Conservation (phyloP, 2,113 vertebrate species). For the Motacilla alba region DNA sequence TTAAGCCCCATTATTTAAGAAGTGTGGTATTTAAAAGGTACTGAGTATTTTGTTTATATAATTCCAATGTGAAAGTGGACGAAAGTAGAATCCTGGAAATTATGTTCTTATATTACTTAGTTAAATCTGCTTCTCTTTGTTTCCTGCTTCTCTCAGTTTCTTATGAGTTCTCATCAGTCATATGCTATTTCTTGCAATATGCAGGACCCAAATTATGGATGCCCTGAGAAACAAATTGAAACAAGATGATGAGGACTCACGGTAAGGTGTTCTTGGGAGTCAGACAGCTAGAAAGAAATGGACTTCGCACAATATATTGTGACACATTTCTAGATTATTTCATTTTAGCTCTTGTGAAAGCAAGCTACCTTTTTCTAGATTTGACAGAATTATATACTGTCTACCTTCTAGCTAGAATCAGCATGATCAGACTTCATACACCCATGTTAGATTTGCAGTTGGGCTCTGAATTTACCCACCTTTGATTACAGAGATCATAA, state of each 20-base stretch:
- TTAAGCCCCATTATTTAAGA: not conserved
- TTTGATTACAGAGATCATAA: not conserved
- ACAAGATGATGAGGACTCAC: not conserved
- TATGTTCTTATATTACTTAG: not conserved
- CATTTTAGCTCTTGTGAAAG: not conserved
- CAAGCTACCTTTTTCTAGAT: not conserved
- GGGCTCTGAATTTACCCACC: not conserved
- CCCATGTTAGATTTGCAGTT: not conserved
- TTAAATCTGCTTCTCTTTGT: not conserved
- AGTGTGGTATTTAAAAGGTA: not conserved
- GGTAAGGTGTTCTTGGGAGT: conserved; percentile 35
- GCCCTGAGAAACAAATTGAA: conserved; percentile 43
- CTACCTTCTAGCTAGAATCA: not conserved
- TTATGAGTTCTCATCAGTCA: not conserved
- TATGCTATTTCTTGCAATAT: not conserved
- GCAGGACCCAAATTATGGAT: conserved; percentile 32
- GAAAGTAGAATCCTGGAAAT: not conserved
- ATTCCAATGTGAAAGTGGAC: not conserved
- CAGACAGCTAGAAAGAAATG: not conserved
- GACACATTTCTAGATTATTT: not conserved
- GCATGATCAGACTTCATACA: not conserved
- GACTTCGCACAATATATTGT: not conserved
- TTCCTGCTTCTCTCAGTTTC: not conserved
- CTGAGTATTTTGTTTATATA: not conserved
- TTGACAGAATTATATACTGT: not conserved